Conservation (phyloP, 35 echinoderm and acorn worm genomes). For the Heliocidaris tuberculata region DNA sequence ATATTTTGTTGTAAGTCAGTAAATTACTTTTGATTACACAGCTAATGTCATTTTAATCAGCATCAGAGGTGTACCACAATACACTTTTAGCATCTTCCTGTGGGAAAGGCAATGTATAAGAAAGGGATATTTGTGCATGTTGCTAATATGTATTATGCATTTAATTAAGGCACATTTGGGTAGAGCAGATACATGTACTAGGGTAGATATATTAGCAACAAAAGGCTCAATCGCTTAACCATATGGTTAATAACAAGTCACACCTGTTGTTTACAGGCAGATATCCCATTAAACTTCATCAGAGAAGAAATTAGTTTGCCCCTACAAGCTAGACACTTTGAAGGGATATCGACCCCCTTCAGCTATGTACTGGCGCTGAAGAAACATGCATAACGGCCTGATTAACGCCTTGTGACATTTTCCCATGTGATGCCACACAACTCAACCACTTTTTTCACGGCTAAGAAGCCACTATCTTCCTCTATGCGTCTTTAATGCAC, state of each 20-base stretch:
- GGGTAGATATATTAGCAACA: not conserved
- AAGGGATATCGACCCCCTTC: not conserved
- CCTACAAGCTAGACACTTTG: not conserved
- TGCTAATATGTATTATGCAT: no score
- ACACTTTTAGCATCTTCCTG: no score
- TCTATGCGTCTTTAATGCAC: not conserved
- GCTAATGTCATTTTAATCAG: no score
- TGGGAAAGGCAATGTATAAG: no score
- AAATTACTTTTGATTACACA: no score
- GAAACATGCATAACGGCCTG: not conserved
- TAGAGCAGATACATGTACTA: not conserved
- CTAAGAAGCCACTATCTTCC: not conserved
- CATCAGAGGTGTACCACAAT: no score
- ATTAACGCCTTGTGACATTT: conserved; percentile 32
- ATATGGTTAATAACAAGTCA: not conserved
- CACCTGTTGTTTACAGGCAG: conserved; percentile 19
- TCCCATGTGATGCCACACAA: not conserved
- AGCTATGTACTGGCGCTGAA: not conserved
- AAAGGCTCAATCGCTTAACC: not conserved
- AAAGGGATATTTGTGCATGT: no score
- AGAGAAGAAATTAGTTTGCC: not conserved
- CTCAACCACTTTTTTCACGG: not conserved
- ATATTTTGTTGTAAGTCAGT: no score
- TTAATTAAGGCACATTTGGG: no score
- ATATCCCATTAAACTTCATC: not conserved